Conservation (phyloP, 2,113 vertebrate genomes). For the Galeopterus variegatus region DNA sequence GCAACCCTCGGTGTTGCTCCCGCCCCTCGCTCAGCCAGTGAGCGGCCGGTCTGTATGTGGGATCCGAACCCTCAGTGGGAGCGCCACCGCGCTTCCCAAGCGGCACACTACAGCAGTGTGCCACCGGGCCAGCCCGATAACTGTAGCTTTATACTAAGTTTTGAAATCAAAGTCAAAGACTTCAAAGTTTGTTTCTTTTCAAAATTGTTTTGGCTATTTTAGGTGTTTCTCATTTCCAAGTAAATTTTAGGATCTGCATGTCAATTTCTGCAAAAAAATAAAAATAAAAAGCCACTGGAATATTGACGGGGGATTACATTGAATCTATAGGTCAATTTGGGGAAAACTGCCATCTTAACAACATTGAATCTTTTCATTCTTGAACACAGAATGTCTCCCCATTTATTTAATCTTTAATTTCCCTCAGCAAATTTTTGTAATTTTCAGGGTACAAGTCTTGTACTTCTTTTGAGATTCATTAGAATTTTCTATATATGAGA, state of each 20-base stretch:
- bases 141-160: neutral
- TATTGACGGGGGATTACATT: neutral
- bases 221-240: neutral
- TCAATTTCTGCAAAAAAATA: neutral
- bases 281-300: neutral
- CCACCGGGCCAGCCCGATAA: too few species aligned
- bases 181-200: neutral
- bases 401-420: neutral
- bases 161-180: slow-evolving; percentile 12
- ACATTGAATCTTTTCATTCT: neutral
- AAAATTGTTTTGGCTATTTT: slow-evolving; percentile 2
- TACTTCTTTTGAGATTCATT: neutral
- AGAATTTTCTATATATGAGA: neutral
- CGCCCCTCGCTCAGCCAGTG: too few species aligned
- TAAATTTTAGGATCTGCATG: neutral
- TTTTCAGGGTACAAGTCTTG: neutral
- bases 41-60: too few species aligned
- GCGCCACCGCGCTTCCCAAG: too few species aligned
- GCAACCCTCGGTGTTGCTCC: too few species aligned
- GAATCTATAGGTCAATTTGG: neutral
- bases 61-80: too few species aligned
- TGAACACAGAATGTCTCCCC: neutral
- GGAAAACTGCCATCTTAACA: neutral
- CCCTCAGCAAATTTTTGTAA: neutral
- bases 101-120: too few species aligned